Conservation (phyloP, 2,797 vertebrate genomes). For the Parambassis ranga region DNA sequence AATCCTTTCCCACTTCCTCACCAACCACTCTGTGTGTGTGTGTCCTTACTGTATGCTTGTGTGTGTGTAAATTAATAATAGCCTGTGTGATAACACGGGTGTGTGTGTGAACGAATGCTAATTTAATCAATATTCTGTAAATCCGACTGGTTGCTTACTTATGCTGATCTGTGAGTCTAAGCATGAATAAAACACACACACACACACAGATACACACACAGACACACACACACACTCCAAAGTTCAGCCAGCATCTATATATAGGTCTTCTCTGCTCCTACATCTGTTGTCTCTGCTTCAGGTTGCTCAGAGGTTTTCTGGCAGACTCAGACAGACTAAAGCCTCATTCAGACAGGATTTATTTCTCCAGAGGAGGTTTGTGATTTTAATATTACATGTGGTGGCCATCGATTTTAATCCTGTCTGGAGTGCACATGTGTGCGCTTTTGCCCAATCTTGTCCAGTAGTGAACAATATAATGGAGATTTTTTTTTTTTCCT, state of each 20-base stretch:
- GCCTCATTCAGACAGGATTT: constrained; percentile 39
- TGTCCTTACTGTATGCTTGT: neutral
- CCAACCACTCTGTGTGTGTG: neutral
- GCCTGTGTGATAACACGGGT: neutral
- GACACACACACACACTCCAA: neutral
- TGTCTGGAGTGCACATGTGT: neutral
- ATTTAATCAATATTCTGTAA: constrained; percentile 93
- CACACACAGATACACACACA: neutral
- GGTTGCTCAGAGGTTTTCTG: constrained; percentile 18
- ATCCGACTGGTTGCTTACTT: constrained; percentile 89
- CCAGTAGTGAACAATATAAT: no score
- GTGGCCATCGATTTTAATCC: constrained; percentile 41
- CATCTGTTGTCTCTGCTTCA: constrained; percentile 16
- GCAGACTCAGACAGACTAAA: constrained; percentile 30
- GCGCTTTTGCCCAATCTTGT: no score
- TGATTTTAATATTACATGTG: constrained; percentile 32
- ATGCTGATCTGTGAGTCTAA: constrained; percentile 82
- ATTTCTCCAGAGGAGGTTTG: constrained; percentile 22
- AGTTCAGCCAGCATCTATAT: constrained; percentile 14
- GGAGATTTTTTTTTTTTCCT: no score
- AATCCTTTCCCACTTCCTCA: neutral
- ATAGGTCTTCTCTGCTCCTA: constrained; percentile 8
- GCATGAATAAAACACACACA: neutral
- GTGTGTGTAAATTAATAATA: constrained; percentile 1
- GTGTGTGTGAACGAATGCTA: constrained; percentile 85